Conservation (phyloP, 2,888 invertebrate genomes). For the Scaptomyza caliginosa region DNA sequence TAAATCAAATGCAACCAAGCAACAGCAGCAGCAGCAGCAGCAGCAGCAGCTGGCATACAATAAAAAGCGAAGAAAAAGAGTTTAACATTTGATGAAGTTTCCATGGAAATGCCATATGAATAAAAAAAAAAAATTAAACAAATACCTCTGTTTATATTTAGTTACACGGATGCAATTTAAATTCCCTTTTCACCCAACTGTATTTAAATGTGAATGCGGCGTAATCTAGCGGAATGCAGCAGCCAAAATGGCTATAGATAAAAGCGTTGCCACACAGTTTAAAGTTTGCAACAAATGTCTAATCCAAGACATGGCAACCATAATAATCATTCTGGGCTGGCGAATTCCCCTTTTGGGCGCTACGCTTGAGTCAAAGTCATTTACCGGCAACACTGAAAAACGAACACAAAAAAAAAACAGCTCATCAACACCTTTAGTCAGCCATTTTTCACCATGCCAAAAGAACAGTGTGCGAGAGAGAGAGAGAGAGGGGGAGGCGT, state of each 20-base stretch:
- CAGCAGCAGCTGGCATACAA: constrained; percentile 8
- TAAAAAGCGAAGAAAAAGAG: background rate
- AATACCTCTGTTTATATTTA: no score
- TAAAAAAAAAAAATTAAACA: constrained; percentile 51
- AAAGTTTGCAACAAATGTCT: constrained; percentile 35
- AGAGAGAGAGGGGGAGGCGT: background rate
- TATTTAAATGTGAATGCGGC: constrained; percentile 30
- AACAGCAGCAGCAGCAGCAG: constrained; percentile 34
- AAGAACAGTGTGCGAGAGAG: constrained; percentile 4
- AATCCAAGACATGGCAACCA: constrained; percentile 36
- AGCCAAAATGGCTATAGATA: background rate
- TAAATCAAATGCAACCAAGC: constrained; percentile 67
- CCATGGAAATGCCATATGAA: constrained; percentile 42
- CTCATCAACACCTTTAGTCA: constrained; percentile 77
- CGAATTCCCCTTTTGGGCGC: constrained; percentile 22
- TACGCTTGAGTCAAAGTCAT: constrained; percentile 59
- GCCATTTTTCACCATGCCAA: constrained; percentile 65
- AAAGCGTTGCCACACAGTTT: constrained; percentile 6
- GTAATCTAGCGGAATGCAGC: constrained; percentile 58
- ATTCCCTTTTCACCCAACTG: constrained; percentile 1
- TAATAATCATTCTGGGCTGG: constrained; percentile 14
- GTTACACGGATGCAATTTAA: no score
- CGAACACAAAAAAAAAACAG: constrained; percentile 45
- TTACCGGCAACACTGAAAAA: constrained; percentile 57
- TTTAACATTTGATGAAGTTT: constrained; percentile 31